Percentiles rank a stretch among this genome's conserved stretches.
These are phyloP conservation scores for Rhinatrema bivittatum DNA, from an alignment of 2,797 vertebrate genomes.

Conservation along the genomic window DNA sequence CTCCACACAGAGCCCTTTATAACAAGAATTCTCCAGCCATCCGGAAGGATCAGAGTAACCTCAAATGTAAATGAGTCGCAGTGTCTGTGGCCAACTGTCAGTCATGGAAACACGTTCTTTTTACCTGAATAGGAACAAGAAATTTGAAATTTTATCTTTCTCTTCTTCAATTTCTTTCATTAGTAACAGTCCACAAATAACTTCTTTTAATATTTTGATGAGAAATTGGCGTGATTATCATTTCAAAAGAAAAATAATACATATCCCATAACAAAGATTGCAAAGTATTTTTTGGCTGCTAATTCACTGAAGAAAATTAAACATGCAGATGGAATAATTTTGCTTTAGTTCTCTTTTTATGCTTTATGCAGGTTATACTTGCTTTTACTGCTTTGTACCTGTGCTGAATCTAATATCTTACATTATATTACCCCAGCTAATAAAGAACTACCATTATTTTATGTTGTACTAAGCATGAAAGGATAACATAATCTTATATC, in stretches of 20 bases:
- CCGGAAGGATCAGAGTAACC: conserved; percentile 42
- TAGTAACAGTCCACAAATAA: too few relatives aligned
- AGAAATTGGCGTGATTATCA: conserved; percentile 1
- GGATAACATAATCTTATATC: background rate
- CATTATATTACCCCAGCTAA: background rate
- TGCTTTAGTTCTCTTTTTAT: background rate
- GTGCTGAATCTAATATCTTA: conserved; percentile 6
- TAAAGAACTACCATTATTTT: background rate
- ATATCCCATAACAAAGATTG: conserved; percentile 14
- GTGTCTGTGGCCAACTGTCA: conserved; percentile 30
- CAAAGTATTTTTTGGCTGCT: conserved; percentile 1
- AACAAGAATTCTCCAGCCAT: conserved; percentile 35
- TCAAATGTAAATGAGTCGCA: conserved; percentile 39
- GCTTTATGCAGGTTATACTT: conserved; percentile 4
- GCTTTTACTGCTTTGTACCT: background rate
- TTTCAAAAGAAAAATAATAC: conserved; percentile 13
- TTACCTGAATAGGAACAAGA: conserved; percentile 26
- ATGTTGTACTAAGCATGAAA: background rate
- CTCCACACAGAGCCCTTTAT: conserved; percentile 30
- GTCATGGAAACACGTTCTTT: conserved; percentile 35
- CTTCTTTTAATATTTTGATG: too few relatives aligned
- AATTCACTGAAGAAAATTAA: conserved; percentile 3
- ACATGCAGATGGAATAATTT: conserved; percentile 6
- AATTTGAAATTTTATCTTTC: conserved; percentile 11
- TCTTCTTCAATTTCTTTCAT: background rate